Conservation (phyloP, 30 jellyfish, hydroid and myxozoan genomes). For the Cassiopea xamachana region DNA sequence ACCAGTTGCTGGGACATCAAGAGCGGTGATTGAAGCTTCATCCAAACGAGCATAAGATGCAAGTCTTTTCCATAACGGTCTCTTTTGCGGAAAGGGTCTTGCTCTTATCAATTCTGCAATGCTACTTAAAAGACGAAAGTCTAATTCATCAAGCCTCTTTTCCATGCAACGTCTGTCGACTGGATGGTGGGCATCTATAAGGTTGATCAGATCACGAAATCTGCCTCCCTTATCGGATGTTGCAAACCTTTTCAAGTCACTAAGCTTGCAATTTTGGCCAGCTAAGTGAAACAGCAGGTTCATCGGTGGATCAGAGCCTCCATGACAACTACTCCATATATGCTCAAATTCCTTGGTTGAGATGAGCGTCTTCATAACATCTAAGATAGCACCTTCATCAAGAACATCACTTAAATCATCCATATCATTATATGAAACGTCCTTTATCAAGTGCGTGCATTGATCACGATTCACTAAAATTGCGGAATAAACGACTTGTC, state of each 20-base stretch:
- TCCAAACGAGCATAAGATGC: background rate
- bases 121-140: background rate
- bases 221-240: background rate
- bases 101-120: background rate
- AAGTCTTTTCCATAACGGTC: constrained; percentile 7
- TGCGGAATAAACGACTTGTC: background rate
- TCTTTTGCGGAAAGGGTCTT: background rate
- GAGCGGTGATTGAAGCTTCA: background rate
- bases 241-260: background rate
- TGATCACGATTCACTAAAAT: background rate
- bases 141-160: background rate
- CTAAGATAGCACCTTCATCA: background rate
- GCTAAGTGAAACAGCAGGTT: constrained; percentile 2
- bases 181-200: background rate
- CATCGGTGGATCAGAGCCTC: constrained; percentile 15
- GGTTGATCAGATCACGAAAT: background rate
- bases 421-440: background rate
- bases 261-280: background rate
- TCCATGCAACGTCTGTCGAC: background rate
- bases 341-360: background rate
- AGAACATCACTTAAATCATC: background rate
- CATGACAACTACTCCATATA: background rate
- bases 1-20: background rate
- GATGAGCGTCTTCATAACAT: background rate
- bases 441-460: background rate